Base-by-base conservation (phyloP, 30 jellyfish, hydroid and myxozoan species). In the Aurelia aurita region DNA sequence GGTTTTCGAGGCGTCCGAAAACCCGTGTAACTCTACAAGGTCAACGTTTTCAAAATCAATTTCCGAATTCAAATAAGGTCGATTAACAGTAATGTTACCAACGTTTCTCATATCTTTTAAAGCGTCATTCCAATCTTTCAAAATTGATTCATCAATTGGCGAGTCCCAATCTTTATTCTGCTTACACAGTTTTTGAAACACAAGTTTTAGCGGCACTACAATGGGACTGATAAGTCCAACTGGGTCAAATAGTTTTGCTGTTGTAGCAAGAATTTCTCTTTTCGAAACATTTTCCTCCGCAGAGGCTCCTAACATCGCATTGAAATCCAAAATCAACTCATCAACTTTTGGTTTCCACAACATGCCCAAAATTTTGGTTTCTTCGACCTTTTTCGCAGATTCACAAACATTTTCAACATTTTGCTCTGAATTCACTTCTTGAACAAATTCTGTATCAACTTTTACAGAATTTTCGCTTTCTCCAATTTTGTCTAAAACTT, bases 1-100 rank as follows among this genome's bases (percentile, higher is more conserved):
- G 27, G 72, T 9, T 59, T 59, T 59, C n/a, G 72, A 20, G 22
- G 72, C 72, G 32, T 59, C 72, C 10, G 32, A 59, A 59, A 59
- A 59, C n/a, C 72, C 72, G n/a, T 9, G 13, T 59, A 59, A 59
- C 25, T 12, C 13, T 8, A 59, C n/a, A 9, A 8, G 12, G 32
- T 20, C 72, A 59, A 59, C n/a, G 72, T 59, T 23, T 20, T 59
- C 8, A 25, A 59, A n/a, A n/a, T n/a, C n/a, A n/a, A n/a, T n/a
- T n/a, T n/a, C n/a, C n/a, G n/a, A n/a, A 59, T 25, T 25, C 32
- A 59, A 59, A 59, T 59, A 59, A 59, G 12, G 11, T 25, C 72
- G 11, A 23, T 59, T 20, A n/a, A 59, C 25, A n/a, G 13, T 16
- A 9, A 59, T 59, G 32, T 25, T n/a, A n/a, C 32, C n/a, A 16